Evolutionary conservation across 2,888 invertebrate genomes (phyloP).

Genomic region (Hirtodrosophila trivittata): DNA sequence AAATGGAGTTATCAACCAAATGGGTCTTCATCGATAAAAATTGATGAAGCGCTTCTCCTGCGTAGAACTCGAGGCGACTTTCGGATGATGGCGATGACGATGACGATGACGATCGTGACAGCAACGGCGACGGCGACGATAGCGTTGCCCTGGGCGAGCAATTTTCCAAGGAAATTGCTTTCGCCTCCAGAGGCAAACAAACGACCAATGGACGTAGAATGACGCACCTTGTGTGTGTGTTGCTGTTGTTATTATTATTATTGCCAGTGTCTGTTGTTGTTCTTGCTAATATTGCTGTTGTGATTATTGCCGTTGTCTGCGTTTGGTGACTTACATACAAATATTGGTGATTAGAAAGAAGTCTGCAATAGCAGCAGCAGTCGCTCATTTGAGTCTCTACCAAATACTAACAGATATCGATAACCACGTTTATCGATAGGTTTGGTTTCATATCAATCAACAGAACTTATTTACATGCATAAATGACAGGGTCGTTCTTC

Average conservation of each 20-base stretch:
- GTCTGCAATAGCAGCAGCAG: slow-evolving; percentile 15
- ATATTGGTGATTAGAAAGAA: too few relatives aligned
- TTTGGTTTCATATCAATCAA: too few relatives aligned
- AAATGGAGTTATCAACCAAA: slow-evolving; percentile 84
- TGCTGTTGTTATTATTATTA: slow-evolving; percentile 1
- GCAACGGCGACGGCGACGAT: slow-evolving; percentile 25
- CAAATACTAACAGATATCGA: too few relatives aligned
- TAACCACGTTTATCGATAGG: too few relatives aligned
- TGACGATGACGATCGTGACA: slow-evolving; percentile 11
- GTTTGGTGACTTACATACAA: slow-evolving; percentile 56
- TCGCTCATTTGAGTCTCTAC: slow-evolving; percentile 36
- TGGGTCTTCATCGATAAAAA: slow-evolving; percentile 81
- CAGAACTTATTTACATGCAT: too few relatives aligned
- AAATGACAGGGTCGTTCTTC: too few relatives aligned
- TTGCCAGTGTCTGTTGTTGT: slow-evolving; percentile 8
- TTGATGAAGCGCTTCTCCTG: slow-evolving; percentile 74
- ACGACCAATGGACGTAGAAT: slow-evolving; percentile 50
- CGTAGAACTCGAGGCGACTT: slow-evolving; percentile 58
- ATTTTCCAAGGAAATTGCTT: slow-evolving; percentile 81
- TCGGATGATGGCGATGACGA: slow-evolving; percentile 23
- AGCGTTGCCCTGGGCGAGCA: slow-evolving; percentile 43
- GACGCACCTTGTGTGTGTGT: slow-evolving; percentile 33
- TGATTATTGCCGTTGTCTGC: slow-evolving; percentile 7
- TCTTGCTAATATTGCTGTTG: slow-evolving; percentile 8
- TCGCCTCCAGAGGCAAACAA: slow-evolving; percentile 71